Percentiles rank a stretch among this genome's conserved stretches.
Conservation (phyloP, 2,888 invertebrate genomes). For the Vesta saturnalis region DNA sequence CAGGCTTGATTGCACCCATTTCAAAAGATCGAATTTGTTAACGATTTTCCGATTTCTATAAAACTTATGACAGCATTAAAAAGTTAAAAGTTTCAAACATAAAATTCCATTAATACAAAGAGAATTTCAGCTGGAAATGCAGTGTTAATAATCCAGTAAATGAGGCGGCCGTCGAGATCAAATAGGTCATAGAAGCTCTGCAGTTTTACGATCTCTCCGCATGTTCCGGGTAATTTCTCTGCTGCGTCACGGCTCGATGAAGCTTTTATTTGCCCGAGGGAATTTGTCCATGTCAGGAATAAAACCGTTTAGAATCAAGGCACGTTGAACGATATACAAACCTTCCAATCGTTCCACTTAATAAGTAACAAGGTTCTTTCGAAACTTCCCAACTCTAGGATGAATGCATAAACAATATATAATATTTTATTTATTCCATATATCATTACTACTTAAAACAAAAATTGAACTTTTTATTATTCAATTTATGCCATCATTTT, state of each 20-base stretch:
- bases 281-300: slow-evolving; percentile 54
- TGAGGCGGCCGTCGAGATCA: slow-evolving; percentile 54
- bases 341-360: slow-evolving; percentile 38
- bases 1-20: too few species aligned
- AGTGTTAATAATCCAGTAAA: slow-evolving; percentile 59
- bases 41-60: neutral
- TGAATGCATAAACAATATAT: neutral
- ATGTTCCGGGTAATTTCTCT: slow-evolving; percentile 60
- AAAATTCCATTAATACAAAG: slow-evolving; percentile 36
- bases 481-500: too few species aligned
- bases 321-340: slow-evolving; percentile 58
- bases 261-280: slow-evolving; percentile 62
- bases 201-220: slow-evolving; percentile 55
- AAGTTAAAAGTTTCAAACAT: slow-evolving; percentile 33
- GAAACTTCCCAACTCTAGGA: slow-evolving; percentile 15
- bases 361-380: slow-evolving; percentile 36
- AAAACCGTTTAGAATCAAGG: slow-evolving; percentile 58
- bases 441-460: too few species aligned
- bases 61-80: slow-evolving; percentile 4
- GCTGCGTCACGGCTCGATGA: slow-evolving; percentile 56
- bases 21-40: neutral
- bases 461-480: too few species aligned
- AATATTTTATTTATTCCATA: too few species aligned
- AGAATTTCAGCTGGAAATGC: slow-evolving; percentile 35
- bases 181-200: slow-evolving; percentile 55